Conservation (phyloP, 2,888 invertebrate species). For the Drosophila anomalata region DNA sequence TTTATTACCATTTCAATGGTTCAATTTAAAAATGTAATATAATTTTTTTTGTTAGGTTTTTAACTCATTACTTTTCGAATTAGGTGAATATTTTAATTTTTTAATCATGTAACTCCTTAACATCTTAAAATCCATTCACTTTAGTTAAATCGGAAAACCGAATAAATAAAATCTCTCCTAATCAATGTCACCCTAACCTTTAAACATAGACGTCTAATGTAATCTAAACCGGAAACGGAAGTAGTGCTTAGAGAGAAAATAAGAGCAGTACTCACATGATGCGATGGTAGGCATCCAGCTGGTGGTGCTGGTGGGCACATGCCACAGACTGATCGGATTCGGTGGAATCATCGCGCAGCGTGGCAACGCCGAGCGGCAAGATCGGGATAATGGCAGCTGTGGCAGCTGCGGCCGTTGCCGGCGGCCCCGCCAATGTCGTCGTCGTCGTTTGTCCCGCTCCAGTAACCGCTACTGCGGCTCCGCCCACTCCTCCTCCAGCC, state of each 20-base stretch:
- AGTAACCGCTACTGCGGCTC: conserved; percentile 65
- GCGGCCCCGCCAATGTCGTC: conserved; percentile 84
- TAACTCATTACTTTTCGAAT: too few species aligned
- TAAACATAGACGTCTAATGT: too few species aligned
- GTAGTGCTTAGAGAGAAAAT: background rate
- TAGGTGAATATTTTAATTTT: too few species aligned
- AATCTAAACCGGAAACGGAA: background rate
- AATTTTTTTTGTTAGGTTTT: too few species aligned
- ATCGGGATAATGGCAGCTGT: conserved; percentile 84
- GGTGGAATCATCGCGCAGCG: conserved; percentile 84
- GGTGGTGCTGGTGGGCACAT: conserved; percentile 83
- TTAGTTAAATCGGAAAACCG: too few species aligned
- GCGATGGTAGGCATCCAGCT: conserved; percentile 83
- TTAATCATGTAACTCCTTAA: too few species aligned
- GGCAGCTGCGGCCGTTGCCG: conserved; percentile 84
- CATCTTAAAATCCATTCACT: too few species aligned
- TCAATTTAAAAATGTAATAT: too few species aligned
- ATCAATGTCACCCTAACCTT: too few species aligned
- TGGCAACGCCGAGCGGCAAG: conserved; percentile 84
- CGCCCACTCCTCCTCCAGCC: conserved; percentile 24
- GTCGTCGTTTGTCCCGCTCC: conserved; percentile 51
- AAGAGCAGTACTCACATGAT: conserved; percentile 82
- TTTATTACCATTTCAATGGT: too few species aligned
- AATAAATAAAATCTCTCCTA: too few species aligned
- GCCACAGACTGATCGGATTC: conserved; percentile 84